These are phyloP conservation scores for Drosophila orosa DNA, from an alignment of 1,140 invertebrate genomes.

Conservation along the genomic window DNA sequence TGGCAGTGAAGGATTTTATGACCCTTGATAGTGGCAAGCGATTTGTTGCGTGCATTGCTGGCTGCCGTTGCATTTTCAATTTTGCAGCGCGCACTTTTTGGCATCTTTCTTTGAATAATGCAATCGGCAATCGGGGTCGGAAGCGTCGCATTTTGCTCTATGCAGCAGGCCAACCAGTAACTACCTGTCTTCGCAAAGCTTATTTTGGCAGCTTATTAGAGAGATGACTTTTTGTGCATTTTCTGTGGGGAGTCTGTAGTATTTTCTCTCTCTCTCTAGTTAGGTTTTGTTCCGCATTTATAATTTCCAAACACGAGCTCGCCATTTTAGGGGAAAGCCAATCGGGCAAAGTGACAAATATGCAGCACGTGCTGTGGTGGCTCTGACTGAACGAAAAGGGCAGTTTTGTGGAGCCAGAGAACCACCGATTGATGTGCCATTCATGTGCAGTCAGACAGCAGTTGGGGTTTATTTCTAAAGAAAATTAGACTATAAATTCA, in stretches of 20 bases:
- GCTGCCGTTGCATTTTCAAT: conserved; percentile 75
- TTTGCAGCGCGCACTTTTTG: conserved; percentile 67
- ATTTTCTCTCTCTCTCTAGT: not conserved
- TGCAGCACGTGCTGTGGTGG: conserved; percentile 58
- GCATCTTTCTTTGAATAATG: conserved; percentile 79
- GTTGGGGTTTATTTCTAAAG: not conserved
- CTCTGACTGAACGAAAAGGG: conserved; percentile 8
- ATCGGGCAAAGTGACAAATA: conserved; percentile 73
- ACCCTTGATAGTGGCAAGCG: conserved; percentile 80
- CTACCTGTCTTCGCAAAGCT: conserved; percentile 59
- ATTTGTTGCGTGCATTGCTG: conserved; percentile 71
- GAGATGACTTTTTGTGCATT: conserved; percentile 5
- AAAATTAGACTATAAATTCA: not conserved
- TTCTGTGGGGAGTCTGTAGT: too few relatives aligned
- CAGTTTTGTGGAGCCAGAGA: conserved; percentile 1
- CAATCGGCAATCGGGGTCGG: conserved; percentile 49
- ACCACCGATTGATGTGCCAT: conserved; percentile 48
- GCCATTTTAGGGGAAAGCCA: conserved; percentile 58
- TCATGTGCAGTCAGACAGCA: conserved; percentile 10
- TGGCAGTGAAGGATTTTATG: conserved; percentile 71
- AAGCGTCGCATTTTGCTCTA: not conserved
- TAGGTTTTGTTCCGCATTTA: conserved; percentile 23
- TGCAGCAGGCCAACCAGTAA: conserved; percentile 1
- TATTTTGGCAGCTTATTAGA: conserved; percentile 58
- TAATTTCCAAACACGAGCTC: conserved; percentile 70